Percentiles rank a stretch among this genome's conserved stretches.
Conservation (phyloP, 2,113 vertebrate species). For the Corythornis vintsioides region DNA sequence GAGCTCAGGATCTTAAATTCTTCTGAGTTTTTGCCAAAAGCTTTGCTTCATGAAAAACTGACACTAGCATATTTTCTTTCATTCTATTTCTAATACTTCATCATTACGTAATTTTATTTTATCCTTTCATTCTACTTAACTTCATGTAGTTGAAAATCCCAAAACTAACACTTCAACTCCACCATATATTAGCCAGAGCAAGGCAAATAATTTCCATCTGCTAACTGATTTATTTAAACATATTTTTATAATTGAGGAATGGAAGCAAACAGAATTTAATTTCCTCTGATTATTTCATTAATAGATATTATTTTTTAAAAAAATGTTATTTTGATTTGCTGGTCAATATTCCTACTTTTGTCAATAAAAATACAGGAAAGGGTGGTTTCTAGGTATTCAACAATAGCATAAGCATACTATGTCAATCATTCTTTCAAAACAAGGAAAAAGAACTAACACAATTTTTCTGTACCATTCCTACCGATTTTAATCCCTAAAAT, state of each 20-base stretch:
- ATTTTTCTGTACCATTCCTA: not conserved
- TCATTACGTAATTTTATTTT: not conserved
- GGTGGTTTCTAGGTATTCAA: not conserved
- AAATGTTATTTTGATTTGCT: not conserved
- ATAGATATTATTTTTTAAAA: not conserved
- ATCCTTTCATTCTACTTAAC: not conserved
- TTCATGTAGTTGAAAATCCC: not conserved
- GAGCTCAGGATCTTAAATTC: not conserved
- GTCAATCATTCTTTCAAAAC: not conserved
- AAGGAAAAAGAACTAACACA: not conserved
- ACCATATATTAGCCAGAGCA: not conserved
- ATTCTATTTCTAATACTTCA: not conserved
- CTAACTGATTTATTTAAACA: not conserved
- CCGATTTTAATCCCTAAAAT: not conserved
- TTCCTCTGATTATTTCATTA: not conserved
- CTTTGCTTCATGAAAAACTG: not conserved
- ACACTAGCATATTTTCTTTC: not conserved
- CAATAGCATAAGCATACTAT: not conserved
- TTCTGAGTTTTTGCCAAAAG: not conserved
- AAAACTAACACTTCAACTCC: not conserved
- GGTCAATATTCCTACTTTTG: not conserved
- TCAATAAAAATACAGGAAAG: not conserved
- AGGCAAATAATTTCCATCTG: not conserved
- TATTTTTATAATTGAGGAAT: not conserved
- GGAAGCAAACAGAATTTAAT: not conserved